Evolutionary conservation across 37 sponge, comb jelly and placozoan species (phyloP).

Genomic region (Diacarnus erythraeanus): DNA sequence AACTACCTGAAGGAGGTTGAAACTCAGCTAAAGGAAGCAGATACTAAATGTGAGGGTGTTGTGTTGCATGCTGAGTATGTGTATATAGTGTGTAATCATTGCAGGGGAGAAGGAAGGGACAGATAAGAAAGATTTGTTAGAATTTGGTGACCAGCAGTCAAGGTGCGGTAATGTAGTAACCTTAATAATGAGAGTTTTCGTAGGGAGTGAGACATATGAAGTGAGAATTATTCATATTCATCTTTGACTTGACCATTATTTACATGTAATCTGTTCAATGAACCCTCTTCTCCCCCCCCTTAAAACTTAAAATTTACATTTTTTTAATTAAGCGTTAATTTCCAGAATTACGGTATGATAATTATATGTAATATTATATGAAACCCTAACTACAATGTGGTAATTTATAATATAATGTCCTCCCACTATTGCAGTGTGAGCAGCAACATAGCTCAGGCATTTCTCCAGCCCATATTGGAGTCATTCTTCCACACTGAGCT

Average conservation of each 20-base stretch:
- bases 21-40: conserved; percentile 56
- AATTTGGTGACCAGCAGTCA: conserved; percentile 85
- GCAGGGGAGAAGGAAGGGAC: background rate
- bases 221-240: too few species aligned
- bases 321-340: too few species aligned
- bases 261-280: background rate
- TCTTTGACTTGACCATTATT: too few species aligned
- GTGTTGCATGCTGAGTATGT: background rate
- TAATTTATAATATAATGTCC: background rate
- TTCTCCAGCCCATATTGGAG: conserved; percentile 40
- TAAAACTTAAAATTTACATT: too few species aligned
- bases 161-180: too few species aligned
- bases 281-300: background rate
- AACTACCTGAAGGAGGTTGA: conserved; percentile 81
- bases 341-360: too few species aligned
- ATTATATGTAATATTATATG: too few species aligned
- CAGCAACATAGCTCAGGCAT: conserved; percentile 74
- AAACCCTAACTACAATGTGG: background rate
- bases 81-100: too few species aligned
- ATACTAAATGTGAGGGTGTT: conserved; percentile 22
- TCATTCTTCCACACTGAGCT: conserved; percentile 32
- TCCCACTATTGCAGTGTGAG: conserved; percentile 53
- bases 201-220: too few species aligned
- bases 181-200: too few species aligned
- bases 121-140: conserved; percentile 52